Evolutionary conservation across 2,797 vertebrate genomes (phyloP), one percentile per base, ranked within the genome.

Genomic region (Lindbergichthys nudifrons): DNA sequence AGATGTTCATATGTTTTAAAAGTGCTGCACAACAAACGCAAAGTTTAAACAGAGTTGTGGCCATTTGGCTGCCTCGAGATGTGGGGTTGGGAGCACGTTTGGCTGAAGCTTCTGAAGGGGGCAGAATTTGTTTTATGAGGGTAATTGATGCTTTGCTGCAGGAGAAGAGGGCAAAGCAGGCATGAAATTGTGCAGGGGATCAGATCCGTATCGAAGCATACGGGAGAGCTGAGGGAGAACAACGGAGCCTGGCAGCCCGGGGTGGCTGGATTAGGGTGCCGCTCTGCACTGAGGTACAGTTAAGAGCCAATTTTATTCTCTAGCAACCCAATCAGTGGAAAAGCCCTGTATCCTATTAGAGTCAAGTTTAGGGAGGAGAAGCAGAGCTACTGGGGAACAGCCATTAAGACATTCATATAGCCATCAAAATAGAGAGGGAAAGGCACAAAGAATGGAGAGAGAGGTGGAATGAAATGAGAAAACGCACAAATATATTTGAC

Each of bases 251-350:
- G 81, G 86, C 82, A 84, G 82, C 75, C 77, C 10, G 36, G 84
- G 91, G 86, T 59, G 79, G 88, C 82, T 84, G 94, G 93, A 96
- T 96, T 94, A 95, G 89, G 89, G 84, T 74, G 79, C 83, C 63
- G 81, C 92, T 92, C 85, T 88, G 65, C 92, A 87, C 87, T 62
- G 81, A 94, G 93, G 94, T 93, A 94, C 90, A 93, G 93, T 94
- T 92, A 93, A 73, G 84, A 96, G 93, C 89, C 92, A 95, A 95
- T 96, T 96, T 96, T 95, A 95, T 95, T 96, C 94, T 94, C 93
- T 95, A 92, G 94, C 95, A 95, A 96, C 93, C 93, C 93, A 95
- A 95, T 96, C 95, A 96, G 94, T 94, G 89, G 92, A 93, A 95
- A 93, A 93, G 88, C 93, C 92, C 92, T 90, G 90, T 92, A 94